Conservation (phyloP, 2,113 vertebrate genomes). For the Cheirogaleus medius region DNA sequence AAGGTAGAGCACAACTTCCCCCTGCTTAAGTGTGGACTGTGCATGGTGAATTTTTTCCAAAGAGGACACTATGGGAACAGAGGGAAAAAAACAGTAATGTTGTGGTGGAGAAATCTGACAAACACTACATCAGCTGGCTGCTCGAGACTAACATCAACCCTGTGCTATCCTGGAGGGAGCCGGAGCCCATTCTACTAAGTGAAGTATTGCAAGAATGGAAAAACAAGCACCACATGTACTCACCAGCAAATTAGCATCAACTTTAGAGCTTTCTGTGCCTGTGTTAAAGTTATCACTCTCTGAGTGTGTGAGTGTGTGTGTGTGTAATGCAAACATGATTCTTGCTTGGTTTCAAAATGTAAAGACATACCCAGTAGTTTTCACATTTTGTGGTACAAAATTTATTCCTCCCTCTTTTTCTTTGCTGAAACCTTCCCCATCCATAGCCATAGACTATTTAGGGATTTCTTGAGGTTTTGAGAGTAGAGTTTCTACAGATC, state of each 20-base stretch:
- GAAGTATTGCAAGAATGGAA: too few relatives aligned
- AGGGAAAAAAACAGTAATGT: background rate
- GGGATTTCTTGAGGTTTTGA: background rate
- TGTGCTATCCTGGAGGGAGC: too few relatives aligned
- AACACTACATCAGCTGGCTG: background rate
- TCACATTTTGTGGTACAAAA: background rate
- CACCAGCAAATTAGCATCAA: too few relatives aligned
- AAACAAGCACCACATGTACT: too few relatives aligned
- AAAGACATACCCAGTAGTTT: background rate
- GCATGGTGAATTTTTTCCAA: background rate
- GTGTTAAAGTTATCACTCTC: background rate
- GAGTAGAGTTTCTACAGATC: background rate
- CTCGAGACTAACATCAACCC: background rate
- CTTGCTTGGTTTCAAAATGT: background rate
- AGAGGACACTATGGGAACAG: background rate
- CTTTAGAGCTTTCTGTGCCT: too few relatives aligned
- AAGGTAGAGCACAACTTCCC: background rate
- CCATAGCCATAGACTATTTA: rapidly evolving
- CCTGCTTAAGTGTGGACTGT: background rate
- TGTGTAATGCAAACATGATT: background rate
- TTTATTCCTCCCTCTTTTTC: background rate
- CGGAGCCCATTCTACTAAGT: too few relatives aligned
- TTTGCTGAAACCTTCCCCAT: background rate
- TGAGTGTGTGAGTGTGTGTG: background rate
- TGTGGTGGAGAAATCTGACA: too few relatives aligned